These are phyloP conservation scores for Tenthredo amoena DNA, from an alignment of 2,888 invertebrate genomes.

Conservation along the genomic window DNA sequence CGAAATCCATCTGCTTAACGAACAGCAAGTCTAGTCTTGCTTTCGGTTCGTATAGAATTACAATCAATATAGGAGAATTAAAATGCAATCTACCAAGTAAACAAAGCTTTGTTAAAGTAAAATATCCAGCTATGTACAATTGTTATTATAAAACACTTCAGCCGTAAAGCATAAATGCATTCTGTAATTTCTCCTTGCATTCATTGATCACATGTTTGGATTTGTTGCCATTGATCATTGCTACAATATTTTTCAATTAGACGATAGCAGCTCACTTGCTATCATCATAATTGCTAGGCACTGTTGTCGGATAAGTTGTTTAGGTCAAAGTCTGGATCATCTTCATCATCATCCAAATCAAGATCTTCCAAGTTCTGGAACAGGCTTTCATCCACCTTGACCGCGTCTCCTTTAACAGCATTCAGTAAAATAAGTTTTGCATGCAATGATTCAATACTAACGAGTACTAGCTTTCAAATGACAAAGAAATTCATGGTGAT, in stretches of 20 bases:
- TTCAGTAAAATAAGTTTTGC: not conserved
- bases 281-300: constrained; percentile 63
- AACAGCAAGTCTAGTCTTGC: not conserved
- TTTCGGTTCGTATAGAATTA: constrained; percentile 15
- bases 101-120: constrained; percentile 69
- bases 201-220: constrained; percentile 28
- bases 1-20: not conserved
- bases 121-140: constrained; percentile 51
- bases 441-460: not conserved
- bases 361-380: constrained; percentile 90
- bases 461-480: not conserved
- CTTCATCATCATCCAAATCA: constrained; percentile 65
- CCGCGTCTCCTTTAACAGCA: constrained; percentile 83
- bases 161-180: constrained; percentile 36
- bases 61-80: constrained; percentile 58
- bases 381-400: constrained; percentile 95
- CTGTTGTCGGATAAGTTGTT: constrained; percentile 71
- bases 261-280: not conserved
- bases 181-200: constrained; percentile 28
- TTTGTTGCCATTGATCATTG: constrained; percentile 56
- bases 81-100: constrained; percentile 65
- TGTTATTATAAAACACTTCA: constrained; percentile 46
- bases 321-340: constrained; percentile 85
- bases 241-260: constrained; percentile 52
- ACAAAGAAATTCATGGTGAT: not conserved